Evolutionary conservation across 2,888 invertebrate species (phyloP), one percentile per base, ranked within the genome.

Genomic region (Spodoptera exigua): DNA sequence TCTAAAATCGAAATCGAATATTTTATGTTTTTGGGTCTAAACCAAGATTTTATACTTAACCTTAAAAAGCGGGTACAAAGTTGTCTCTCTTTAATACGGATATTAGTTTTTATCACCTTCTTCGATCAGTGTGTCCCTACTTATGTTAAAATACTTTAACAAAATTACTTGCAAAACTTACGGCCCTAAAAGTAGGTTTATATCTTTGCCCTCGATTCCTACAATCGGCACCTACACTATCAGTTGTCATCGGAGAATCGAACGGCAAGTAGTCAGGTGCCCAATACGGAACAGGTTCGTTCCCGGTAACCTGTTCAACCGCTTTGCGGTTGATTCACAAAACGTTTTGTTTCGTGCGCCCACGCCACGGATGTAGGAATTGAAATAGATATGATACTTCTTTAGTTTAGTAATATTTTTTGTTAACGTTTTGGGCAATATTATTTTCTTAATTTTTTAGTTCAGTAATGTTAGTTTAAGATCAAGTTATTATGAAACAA

Each of bases 251-350:
- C 74, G 73, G 40, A 73, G 69, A 68, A 62, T 60, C 63, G 60
- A 63, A 76, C 76, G 74, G 82, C 82, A 79, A 82, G 75, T 87
- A 83, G 84, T 86, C 86, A 81, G 76, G 81, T 85, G 80, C 79
- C 84, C 83, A 86, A 88, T 80, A 80, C 64, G 59, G 75, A 73
- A 82, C 84, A 82, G 83, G 84, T 83, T 71, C 46, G 48, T 13
- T 34, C 0, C 59, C 59, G 46, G 44, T 53, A 67, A 75, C 75
- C 70, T 58, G 80, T 65, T 53, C 39, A 58, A 63, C 80, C 60
- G 79, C 80, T 84, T 80, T 81, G 45, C 49, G 59, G 49, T 51
- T 43, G 56, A 53, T 67, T 53, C 58, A 61, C 54, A 52, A 68
- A 55, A 36, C 55, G 52, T 52, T 67, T 55, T 68, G 47, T 69